A percentile compares a stretch with the other conserved stretches of the same genome.
Conservation (phyloP, 1,140 invertebrate species). For the Archegozetes longisetosus region DNA sequence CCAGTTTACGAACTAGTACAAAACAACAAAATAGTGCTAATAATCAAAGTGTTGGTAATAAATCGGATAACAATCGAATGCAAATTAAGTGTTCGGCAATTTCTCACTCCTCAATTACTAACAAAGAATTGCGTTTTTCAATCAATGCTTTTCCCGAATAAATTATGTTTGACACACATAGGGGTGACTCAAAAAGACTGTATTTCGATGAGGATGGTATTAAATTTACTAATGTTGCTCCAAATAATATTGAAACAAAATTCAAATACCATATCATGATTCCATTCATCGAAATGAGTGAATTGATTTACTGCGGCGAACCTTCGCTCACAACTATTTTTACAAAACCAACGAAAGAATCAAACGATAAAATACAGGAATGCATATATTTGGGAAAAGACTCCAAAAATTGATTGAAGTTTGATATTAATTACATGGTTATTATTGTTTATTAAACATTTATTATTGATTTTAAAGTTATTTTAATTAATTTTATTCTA, state of each 20-base stretch:
- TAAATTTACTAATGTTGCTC: not conserved
- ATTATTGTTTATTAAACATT: not conserved
- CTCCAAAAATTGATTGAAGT: not conserved
- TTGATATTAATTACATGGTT: no score
- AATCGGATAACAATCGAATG: no score
- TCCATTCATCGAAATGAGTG: conserved; percentile 2
- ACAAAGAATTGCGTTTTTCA: no score
- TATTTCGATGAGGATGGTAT: not conserved
- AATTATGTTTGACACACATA: not conserved
- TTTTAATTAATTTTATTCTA: not conserved
- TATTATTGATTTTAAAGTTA: not conserved
- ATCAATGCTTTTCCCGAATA: not conserved
- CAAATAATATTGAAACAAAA: conserved; percentile 17
- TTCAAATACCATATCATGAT: conserved; percentile 9
- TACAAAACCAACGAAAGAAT: conserved; percentile 3
- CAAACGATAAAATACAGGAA: not conserved
- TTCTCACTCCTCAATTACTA: no score
- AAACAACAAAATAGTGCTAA: no score
- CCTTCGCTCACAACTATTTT: not conserved
- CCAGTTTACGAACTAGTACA: no score
- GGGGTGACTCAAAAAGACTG: not conserved
- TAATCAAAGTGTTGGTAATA: no score
- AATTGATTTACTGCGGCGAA: not conserved
- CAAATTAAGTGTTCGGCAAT: no score
- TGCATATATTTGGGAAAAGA: not conserved